These are phyloP conservation scores for Strigops habroptila DNA, from an alignment of 2,113 vertebrate genomes.

Conservation along the genomic window DNA sequence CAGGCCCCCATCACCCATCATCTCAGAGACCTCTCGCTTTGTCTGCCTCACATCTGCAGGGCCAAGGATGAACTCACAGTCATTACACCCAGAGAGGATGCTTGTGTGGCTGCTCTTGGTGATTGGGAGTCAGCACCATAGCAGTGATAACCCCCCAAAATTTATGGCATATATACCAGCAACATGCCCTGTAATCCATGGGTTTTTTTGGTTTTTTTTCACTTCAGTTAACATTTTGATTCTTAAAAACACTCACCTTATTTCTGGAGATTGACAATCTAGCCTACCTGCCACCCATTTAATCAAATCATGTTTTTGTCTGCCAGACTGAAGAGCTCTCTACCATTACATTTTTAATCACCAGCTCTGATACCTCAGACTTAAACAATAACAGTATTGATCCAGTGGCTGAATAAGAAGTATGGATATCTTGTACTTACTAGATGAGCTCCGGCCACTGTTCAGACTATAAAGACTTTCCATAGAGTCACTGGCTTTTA, in stretches of 20 bases:
- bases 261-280: not conserved
- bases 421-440: conserved; percentile 75
- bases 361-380: not conserved
- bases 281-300: not conserved
- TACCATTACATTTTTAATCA: not conserved
- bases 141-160: not conserved
- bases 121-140: not conserved
- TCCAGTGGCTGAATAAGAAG: not conserved
- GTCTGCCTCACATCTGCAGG: not conserved
- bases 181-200: not conserved
- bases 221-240: not conserved
- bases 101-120: not conserved
- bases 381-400: conserved; percentile 14
- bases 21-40: not conserved
- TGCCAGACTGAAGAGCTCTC: not conserved
- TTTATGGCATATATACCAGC: not conserved
- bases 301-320: not conserved
- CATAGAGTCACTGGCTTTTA: conserved; percentile 80
- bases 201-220: not conserved
- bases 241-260: not conserved
- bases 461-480: conserved; percentile 88
- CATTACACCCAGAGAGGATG: not conserved
- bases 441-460: conserved; percentile 87
- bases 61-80: not conserved
- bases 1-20: not conserved